Conservation (phyloP, 2,797 vertebrate species). For the Thalassophryne amazonica region DNA sequence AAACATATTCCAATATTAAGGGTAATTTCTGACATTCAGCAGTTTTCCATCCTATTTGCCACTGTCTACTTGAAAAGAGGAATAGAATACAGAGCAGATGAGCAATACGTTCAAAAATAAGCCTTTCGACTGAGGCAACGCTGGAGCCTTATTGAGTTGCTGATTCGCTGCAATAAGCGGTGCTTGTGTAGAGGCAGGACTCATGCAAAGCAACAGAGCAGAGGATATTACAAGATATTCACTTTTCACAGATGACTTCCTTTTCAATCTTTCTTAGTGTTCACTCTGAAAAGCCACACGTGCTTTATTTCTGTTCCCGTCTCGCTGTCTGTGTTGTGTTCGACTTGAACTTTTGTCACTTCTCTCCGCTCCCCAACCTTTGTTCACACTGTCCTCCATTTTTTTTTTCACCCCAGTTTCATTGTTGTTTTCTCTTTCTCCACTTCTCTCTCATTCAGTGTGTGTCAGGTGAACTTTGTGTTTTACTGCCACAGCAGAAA, state of each 20-base stretch:
- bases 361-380: background rate
- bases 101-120: background rate
- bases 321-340: too few relatives aligned
- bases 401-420: background rate
- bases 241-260: constrained; percentile 18
- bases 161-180: constrained; percentile 25
- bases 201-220: constrained; percentile 4
- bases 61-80: too few relatives aligned
- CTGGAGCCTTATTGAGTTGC: constrained; percentile 4
- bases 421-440: background rate
- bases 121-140: background rate
- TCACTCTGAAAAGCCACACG: constrained; percentile 20
- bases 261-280: constrained; percentile 29
- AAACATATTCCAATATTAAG: background rate
- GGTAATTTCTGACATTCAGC: background rate
- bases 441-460: background rate
- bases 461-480: constrained; percentile 5
- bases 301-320: background rate
- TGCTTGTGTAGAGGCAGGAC: constrained; percentile 1
- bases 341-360: constrained; percentile 2
- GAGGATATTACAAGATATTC: constrained; percentile 10
- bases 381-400: background rate
- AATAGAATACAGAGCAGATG: background rate
- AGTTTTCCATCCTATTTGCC: background rate
- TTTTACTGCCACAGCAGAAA: background rate